phyloP scores from a whole-genome alignment of 1,140 invertebrate species.

The Protaetia brevitarsis region DNA sequence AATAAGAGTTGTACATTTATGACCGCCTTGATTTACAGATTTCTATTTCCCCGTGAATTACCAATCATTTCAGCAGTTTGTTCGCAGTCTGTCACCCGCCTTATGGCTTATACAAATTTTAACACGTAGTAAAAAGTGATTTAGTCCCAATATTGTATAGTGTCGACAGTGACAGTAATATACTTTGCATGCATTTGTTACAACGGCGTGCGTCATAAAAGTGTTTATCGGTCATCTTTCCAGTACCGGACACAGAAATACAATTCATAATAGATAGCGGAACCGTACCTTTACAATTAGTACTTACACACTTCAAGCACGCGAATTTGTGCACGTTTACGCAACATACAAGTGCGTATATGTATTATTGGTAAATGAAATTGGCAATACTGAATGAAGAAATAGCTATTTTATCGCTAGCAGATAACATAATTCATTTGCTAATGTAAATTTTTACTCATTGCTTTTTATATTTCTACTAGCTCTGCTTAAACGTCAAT shows the following conservation, averaged over 20 bases:
- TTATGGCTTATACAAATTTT: conserved; percentile 20
- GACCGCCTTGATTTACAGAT: conserved; percentile 2
- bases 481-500: too few species aligned
- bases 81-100: not conserved
- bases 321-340: too few species aligned
- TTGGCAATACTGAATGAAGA: too few species aligned
- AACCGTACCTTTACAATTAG: not conserved
- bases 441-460: too few species aligned
- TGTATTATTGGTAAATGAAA: too few species aligned
- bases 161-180: conserved; percentile 19
- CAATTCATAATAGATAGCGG: not conserved
- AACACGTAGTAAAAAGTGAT: conserved; percentile 23
- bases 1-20: conserved; percentile 15
- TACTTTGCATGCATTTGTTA: conserved; percentile 7
- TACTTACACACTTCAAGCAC: too few species aligned
- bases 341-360: too few species aligned
- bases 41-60: conserved; percentile 9
- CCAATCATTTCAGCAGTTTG: conserved; percentile 17
- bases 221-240: conserved; percentile 17
- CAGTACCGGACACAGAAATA: not conserved
- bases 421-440: too few species aligned
- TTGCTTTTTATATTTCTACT: too few species aligned
- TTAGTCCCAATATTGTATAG: conserved; percentile 13
- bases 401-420: too few species aligned
- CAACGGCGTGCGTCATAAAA: conserved; percentile 19